Evolutionary conservation across 2,113 vertebrate genomes (phyloP).

Genomic region (Porphyrio hochstetteri): DNA sequence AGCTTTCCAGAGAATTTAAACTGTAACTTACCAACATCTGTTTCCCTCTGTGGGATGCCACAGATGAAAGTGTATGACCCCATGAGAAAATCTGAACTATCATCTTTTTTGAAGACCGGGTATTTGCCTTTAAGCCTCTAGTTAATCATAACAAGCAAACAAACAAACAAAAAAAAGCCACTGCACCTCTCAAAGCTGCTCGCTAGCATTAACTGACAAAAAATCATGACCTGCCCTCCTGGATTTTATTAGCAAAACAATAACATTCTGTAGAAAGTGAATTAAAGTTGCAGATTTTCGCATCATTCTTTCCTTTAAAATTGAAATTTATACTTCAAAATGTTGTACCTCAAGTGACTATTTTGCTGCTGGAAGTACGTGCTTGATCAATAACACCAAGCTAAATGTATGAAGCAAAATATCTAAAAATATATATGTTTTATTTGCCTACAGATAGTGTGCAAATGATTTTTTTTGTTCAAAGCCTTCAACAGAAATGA

Average conservation of each 20-base stretch:
- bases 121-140: constrained; percentile 18
- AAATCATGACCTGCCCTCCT: not conserved
- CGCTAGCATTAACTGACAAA: not conserved
- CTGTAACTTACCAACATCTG: constrained; percentile 54
- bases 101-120: not conserved
- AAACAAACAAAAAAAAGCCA: not conserved
- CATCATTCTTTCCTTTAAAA: constrained; percentile 22
- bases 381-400: constrained; percentile 45
- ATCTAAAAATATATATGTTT: constrained; percentile 57
- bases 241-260: constrained; percentile 59
- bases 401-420: constrained; percentile 49
- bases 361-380: constrained; percentile 29
- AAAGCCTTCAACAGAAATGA: constrained; percentile 72
- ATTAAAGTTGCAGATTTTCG: constrained; percentile 17
- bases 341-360: constrained; percentile 14
- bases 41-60: constrained; percentile 54
- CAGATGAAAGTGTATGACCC: constrained; percentile 53
- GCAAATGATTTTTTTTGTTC: constrained; percentile 61
- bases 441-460: constrained; percentile 50
- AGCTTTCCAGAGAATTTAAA: constrained; percentile 38
- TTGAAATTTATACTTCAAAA: constrained; percentile 4
- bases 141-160: not conserved
- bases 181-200: not conserved
- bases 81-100: constrained; percentile 42
- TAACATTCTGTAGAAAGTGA: not conserved